Base-by-base conservation (phyloP, 2,888 invertebrate species). In the Tachina lurida region DNA sequence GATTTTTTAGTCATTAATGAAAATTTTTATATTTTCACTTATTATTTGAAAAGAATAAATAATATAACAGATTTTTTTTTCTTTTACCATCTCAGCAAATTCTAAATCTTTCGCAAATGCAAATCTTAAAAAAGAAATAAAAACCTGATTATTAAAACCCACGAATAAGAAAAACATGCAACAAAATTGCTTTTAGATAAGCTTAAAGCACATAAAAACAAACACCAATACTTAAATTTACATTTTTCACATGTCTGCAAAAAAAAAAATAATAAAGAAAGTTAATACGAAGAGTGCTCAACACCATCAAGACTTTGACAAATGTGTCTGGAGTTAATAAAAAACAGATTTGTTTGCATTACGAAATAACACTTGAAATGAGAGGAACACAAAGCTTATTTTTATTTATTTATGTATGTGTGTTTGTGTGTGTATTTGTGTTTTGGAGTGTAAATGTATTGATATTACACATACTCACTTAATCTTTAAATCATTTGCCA, bases 281-380 rank as follows among this genome's bases (percentile, higher is more conserved):
- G 31, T 31, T 54, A 54, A 54, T 54, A 19, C 19, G 15, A 13
- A 60, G n/a, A 47, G 17, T 41, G 39, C 1, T 8, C 17, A 79
- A 52, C 31, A 31, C 2, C 31, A 31, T 31, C n/a, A 19, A 56
- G 47, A 39, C n/a, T 68, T 45, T 81, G 74, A 81, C 68, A 75
- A 81, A 81, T 81, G 54, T 75, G 81, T 81, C 75, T 75, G 39
- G 31, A 81, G 75, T 81, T 81, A 67, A 81, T 81, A 81, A 74
- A 74, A 81, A 74, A 62, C 60, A 60, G 81, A 81, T 81, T 75
- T 81, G 74, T 75, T 47, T 81, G 67, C 65, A 71, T 74, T 58
- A 52, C 10, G 7, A 67, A 65, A 67, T 80, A 43, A 1, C 52
- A 75, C 17, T 58, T 54, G n/a, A 43, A 62, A 54, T 41, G 49